Evolutionary conservation across 2,797 vertebrate species (phyloP).

Genomic region (Ambastaia sidthimunki): DNA sequence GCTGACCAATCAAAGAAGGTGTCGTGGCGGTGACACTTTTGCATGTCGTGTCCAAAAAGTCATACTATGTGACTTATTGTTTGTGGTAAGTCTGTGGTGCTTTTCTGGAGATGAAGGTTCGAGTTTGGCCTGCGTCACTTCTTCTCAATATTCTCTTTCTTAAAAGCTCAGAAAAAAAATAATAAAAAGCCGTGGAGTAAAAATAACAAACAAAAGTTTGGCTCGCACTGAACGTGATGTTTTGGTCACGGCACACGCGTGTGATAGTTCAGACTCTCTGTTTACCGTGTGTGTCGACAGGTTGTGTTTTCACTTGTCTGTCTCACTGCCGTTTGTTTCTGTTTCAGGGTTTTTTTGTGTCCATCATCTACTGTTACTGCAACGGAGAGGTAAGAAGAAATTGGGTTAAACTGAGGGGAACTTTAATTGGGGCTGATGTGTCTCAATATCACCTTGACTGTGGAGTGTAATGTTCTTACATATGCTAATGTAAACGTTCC

Average conservation of each 20-base stretch:
- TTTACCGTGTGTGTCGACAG: neutral
- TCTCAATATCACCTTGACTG: too few species aligned
- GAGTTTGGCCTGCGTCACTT: too few species aligned
- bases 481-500: slow-evolving; percentile 7
- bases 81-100: too few species aligned
- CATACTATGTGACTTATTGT: too few species aligned
- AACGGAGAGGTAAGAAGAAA: slow-evolving; percentile 93
- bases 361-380: slow-evolving; percentile 91
- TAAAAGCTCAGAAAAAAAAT: neutral
- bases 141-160: too few species aligned
- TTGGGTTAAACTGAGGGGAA: too few species aligned
- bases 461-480: neutral
- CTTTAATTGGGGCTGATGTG: too few species aligned
- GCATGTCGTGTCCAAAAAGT: too few species aligned
- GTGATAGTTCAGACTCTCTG: neutral
- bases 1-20: neutral
- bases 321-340: slow-evolving; percentile 30
- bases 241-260: neutral
- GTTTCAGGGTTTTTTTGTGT: slow-evolving; percentile 90
- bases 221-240: neutral
- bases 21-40: too few species aligned
- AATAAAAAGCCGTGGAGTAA: neutral
- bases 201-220: neutral
- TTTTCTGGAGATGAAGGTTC: too few species aligned
- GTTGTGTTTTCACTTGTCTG: neutral